Conservation (phyloP, 2,888 invertebrate genomes). For the Eretmocerus hayati region DNA sequence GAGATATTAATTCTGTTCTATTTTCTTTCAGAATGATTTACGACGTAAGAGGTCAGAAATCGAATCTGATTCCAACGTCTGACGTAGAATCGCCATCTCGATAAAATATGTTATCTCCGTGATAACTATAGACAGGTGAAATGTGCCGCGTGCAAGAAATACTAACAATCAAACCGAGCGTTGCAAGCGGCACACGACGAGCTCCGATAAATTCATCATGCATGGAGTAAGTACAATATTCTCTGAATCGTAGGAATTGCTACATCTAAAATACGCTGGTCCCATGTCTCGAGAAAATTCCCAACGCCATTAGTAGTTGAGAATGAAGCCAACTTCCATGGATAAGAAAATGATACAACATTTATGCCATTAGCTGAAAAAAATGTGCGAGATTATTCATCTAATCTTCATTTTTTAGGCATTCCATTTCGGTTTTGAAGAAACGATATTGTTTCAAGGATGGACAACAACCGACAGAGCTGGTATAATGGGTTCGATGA, state of each 20-base stretch:
- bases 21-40: no score
- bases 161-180: background rate
- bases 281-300: no score
- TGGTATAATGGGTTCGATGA: constrained; percentile 54
- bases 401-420: constrained; percentile 27
- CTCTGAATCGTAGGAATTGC: no score
- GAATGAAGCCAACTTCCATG: no score
- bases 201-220: constrained; percentile 6
- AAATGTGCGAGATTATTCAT: background rate
- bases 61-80: background rate
- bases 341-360: background rate
- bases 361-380: background rate
- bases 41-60: background rate
- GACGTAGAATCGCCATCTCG: background rate
- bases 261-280: no score
- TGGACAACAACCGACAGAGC: constrained; percentile 47
- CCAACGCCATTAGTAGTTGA: no score
- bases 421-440: constrained; percentile 50
- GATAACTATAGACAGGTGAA: constrained; percentile 1
- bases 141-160: constrained; percentile 9
- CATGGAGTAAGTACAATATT: constrained; percentile 16
- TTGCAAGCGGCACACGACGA: background rate
- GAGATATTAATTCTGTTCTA: no score
- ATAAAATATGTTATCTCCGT: constrained; percentile 13
- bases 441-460: constrained; percentile 49